A percentile compares a stretch with the other conserved stretches of the same genome.
Evolutionary conservation across 2,797 vertebrate species (phyloP).

Genomic region (Neosalanx taihuensis): DNA sequence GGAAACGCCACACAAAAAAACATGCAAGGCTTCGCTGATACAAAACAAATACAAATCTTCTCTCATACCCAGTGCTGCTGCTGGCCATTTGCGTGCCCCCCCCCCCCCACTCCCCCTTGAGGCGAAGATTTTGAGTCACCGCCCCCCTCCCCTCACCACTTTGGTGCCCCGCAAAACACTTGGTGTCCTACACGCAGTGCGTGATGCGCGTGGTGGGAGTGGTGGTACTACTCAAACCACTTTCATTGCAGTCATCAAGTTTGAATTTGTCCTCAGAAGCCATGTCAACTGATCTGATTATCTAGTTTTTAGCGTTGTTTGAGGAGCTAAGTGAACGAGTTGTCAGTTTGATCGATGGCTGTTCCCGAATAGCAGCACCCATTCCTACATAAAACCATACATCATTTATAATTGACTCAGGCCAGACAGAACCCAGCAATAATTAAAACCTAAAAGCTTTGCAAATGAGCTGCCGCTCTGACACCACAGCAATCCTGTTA

Average conservation of each 20-base stretch:
- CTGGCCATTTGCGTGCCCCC: too few relatives aligned
- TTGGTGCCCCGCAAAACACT: too few relatives aligned
- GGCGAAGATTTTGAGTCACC: too few relatives aligned
- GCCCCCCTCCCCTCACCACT: too few relatives aligned
- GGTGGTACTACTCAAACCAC: slow-evolving; percentile 39
- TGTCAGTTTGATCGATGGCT: slow-evolving; percentile 72
- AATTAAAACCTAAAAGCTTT: slow-evolving; percentile 69
- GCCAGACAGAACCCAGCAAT: slow-evolving; percentile 63
- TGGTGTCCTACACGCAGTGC: too few relatives aligned
- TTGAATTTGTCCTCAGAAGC: slow-evolving; percentile 42
- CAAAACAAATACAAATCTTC: slow-evolving; percentile 41
- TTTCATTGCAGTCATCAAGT: slow-evolving; percentile 43
- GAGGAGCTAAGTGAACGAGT: slow-evolving; percentile 67
- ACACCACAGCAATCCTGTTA: slow-evolving; percentile 58
- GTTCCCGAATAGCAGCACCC: slow-evolving; percentile 60
- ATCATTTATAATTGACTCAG: slow-evolving; percentile 84
- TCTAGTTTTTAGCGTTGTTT: slow-evolving; percentile 52
- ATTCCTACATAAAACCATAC: slow-evolving; percentile 73
- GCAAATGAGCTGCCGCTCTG: slow-evolving; percentile 65
- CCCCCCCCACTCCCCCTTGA: slow-evolving; percentile 20
- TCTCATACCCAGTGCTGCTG: slow-evolving; percentile 34
- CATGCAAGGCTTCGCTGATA: neutral
- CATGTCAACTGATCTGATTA: slow-evolving; percentile 57
- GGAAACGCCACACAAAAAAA: slow-evolving; percentile 13
- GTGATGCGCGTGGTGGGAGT: too few relatives aligned